Evolutionary conservation across 2,797 vertebrate species (phyloP).

Genomic region (Pitangus sulphuratus): DNA sequence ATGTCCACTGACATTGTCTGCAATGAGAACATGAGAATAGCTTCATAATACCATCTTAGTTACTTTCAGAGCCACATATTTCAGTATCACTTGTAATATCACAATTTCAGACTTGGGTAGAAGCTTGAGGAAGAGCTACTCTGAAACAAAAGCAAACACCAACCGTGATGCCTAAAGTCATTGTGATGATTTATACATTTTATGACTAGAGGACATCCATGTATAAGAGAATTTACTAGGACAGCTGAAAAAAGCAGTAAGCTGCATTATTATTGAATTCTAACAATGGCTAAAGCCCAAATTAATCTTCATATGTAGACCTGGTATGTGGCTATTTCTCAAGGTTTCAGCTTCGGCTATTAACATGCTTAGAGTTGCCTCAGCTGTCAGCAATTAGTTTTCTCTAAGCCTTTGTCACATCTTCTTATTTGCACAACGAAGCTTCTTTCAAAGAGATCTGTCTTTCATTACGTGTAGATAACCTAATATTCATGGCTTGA

Average conservation of each 20-base stretch:
- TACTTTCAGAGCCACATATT: background rate
- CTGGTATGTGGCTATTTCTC: background rate
- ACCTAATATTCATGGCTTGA: background rate
- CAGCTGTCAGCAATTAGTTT: background rate
- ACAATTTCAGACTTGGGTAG: background rate
- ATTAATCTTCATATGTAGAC: background rate
- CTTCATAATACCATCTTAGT: background rate
- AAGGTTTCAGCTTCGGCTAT: background rate
- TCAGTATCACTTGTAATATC: background rate
- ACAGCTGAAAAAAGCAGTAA: background rate
- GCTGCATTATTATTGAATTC: background rate
- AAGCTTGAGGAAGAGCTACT: background rate
- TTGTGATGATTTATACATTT: background rate
- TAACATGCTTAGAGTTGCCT: background rate
- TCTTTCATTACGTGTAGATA: background rate
- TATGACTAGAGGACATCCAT: background rate
- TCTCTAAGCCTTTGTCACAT: background rate
- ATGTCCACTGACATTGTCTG: constrained; percentile 91
- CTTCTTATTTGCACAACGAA: background rate
- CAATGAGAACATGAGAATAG: constrained; percentile 1
- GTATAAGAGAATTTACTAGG: background rate
- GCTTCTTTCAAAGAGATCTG: background rate
- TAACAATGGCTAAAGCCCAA: background rate
- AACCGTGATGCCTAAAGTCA: background rate
- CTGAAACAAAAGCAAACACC: background rate